A percentile compares a stretch with the other conserved stretches of the same genome.
These are phyloP conservation scores for Corythaixoides concolor DNA, from an alignment of 2,113 vertebrate genomes.

Conservation along the genomic window DNA sequence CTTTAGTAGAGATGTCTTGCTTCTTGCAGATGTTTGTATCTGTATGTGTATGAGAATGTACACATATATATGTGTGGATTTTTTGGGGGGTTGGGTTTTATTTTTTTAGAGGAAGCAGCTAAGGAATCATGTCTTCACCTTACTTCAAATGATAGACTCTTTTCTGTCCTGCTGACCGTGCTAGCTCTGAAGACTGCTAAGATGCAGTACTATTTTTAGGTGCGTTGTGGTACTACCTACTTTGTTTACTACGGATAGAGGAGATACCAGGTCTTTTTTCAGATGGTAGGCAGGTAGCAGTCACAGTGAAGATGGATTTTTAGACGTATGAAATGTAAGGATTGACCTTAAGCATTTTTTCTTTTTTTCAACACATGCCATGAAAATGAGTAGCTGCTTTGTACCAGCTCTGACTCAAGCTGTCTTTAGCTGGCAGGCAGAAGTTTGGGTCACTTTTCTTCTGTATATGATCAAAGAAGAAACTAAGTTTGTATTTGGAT, in stretches of 20 bases:
- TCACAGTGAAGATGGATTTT: background rate
- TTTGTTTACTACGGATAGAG: background rate
- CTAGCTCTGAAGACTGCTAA: background rate
- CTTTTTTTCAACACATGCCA: background rate
- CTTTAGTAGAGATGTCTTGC: background rate
- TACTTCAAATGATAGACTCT: background rate
- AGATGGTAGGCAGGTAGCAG: background rate
- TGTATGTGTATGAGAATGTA: background rate
- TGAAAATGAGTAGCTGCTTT: background rate
- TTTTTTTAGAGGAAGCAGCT: background rate
- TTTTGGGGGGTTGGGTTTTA: no score
- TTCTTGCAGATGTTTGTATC: background rate
- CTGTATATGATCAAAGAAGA: background rate
- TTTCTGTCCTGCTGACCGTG: background rate
- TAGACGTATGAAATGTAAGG: background rate
- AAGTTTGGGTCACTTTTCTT: background rate
- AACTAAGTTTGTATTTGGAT: background rate
- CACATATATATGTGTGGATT: background rate
- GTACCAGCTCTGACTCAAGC: background rate
- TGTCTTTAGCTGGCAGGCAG: background rate
- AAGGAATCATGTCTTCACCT: background rate
- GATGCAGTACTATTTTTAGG: background rate
- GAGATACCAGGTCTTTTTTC: background rate
- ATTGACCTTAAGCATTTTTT: no score
- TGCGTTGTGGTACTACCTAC: background rate